These are phyloP conservation scores for Drosophila infuscata DNA, from an alignment of 2,888 invertebrate species.

Conservation along the genomic window DNA sequence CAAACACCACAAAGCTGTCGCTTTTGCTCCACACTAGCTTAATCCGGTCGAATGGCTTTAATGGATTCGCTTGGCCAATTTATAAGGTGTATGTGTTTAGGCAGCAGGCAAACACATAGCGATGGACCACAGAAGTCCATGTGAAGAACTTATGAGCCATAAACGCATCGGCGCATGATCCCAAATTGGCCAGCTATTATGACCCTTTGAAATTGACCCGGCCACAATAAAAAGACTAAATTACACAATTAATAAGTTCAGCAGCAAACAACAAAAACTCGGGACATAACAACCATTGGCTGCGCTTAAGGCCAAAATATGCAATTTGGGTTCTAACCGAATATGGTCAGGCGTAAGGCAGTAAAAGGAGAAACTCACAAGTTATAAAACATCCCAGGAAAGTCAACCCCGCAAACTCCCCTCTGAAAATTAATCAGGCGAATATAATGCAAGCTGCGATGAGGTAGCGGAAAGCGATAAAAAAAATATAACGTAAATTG, in stretches of 20 bases:
- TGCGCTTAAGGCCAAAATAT: constrained; percentile 69
- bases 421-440: constrained; percentile 74
- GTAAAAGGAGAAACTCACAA: constrained; percentile 27
- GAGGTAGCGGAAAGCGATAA: constrained; percentile 70
- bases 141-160: constrained; percentile 26
- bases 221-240: constrained; percentile 62
- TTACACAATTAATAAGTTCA: constrained; percentile 75
- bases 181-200: constrained; percentile 55
- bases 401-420: background rate
- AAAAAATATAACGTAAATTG: constrained; percentile 53
- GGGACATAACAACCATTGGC: constrained; percentile 59
- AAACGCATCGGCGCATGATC: constrained; percentile 54
- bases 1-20: constrained; percentile 12
- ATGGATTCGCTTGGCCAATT: constrained; percentile 26
- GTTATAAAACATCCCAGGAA: constrained; percentile 54
- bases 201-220: constrained; percentile 52
- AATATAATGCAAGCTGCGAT: constrained; percentile 70
- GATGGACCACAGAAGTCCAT: constrained; percentile 1
- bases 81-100: constrained; percentile 7
- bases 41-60: constrained; percentile 24
- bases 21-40: constrained; percentile 15
- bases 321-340: constrained; percentile 63
- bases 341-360: constrained; percentile 10
- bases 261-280: constrained; percentile 26
- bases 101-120: background rate